Evolutionary conservation across 2,888 invertebrate genomes (phyloP).

Genomic region (Synergus umbraculus): DNA sequence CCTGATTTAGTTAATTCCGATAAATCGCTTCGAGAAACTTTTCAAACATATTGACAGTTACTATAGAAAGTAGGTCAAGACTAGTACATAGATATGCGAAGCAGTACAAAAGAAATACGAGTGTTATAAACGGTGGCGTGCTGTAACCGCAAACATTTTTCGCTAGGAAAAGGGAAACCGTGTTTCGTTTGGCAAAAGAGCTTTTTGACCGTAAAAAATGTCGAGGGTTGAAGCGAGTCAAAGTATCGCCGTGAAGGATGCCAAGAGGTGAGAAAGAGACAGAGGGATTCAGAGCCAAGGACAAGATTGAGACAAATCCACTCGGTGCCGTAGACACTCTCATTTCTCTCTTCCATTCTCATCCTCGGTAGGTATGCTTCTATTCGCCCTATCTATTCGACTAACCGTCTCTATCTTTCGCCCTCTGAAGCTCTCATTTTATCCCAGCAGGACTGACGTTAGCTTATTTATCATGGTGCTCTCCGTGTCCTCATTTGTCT

Average conservation of each 20-base stretch:
- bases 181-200: constrained; percentile 8
- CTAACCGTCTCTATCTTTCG: constrained; percentile 19
- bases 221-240: background rate
- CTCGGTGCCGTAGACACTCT: constrained; percentile 11
- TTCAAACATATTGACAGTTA: constrained; percentile 7
- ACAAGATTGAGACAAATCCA: constrained; percentile 7
- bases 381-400: constrained; percentile 4
- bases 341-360: constrained; percentile 32
- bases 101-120: background rate
- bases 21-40: background rate
- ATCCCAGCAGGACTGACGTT: constrained; percentile 19
- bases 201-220: background rate
- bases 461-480: constrained; percentile 17
- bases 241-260: background rate
- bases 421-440: constrained; percentile 5
- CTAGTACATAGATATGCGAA: background rate
- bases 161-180: constrained; percentile 6
- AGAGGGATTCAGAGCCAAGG: background rate
- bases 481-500: background rate
- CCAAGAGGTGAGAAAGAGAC: background rate
- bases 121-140: background rate
- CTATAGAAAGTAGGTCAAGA: constrained; percentile 7
- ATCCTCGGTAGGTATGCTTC: constrained; percentile 16
- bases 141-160: background rate
- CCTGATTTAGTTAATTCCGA: no score